These are phyloP conservation scores for Porites lobata DNA, from an alignment of 92 coral and sea anemone genomes.

Conservation along the genomic window DNA sequence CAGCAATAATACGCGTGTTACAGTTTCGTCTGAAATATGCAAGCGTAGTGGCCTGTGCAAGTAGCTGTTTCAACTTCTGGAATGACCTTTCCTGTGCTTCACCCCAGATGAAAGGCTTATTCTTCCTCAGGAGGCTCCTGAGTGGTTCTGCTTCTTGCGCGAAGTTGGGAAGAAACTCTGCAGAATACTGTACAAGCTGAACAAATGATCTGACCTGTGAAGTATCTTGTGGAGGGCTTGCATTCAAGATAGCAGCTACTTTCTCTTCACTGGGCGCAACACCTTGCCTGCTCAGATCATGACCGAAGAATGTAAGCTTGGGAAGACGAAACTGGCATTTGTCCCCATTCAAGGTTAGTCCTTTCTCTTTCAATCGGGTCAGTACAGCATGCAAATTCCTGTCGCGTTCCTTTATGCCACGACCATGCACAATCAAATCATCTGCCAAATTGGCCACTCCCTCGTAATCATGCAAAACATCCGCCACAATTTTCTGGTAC, in stretches of 20 bases:
- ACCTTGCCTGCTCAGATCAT: slow-evolving; percentile 50
- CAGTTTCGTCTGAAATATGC: slow-evolving; percentile 65
- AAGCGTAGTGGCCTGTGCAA: slow-evolving; percentile 49
- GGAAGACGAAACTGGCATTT: slow-evolving; percentile 60
- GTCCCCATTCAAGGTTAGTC: slow-evolving; percentile 47
- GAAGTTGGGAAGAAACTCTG: too few relatives aligned
- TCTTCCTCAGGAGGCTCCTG: slow-evolving; percentile 56
- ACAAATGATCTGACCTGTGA: slow-evolving; percentile 66
- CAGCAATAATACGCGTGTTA: slow-evolving; percentile 51
- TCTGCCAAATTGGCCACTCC: too few relatives aligned
- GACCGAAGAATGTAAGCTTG: slow-evolving; percentile 45
- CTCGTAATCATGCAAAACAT: too few relatives aligned
- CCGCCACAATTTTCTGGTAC: too few relatives aligned
- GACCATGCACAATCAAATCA: too few relatives aligned
- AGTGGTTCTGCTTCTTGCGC: slow-evolving; percentile 46
- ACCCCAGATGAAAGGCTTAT: not conserved
- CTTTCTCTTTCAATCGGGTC: too few relatives aligned
- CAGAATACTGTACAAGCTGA: too few relatives aligned
- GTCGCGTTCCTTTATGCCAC: slow-evolving; percentile 11
- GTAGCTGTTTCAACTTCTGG: slow-evolving; percentile 59
- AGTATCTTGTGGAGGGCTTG: slow-evolving; percentile 40
- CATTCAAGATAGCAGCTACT: slow-evolving; percentile 48
- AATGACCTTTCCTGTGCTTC: slow-evolving; percentile 55
- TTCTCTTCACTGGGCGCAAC: slow-evolving; percentile 66
- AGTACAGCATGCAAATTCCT: slow-evolving; percentile 17